These are phyloP conservation scores for Drosophila macrospina DNA, from an alignment of 2,888 invertebrate species.

Conservation along the genomic window DNA sequence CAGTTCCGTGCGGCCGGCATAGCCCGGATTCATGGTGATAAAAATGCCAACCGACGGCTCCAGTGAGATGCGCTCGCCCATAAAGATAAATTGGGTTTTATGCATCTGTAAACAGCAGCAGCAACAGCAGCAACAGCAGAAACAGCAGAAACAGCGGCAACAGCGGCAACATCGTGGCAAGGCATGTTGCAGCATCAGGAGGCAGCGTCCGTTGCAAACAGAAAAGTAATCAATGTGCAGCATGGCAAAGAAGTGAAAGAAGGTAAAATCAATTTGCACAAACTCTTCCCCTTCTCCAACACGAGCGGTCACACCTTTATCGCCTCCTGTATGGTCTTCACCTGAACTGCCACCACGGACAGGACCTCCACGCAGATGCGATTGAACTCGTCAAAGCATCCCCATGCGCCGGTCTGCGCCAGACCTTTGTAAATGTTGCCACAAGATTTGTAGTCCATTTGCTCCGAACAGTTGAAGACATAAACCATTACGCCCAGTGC, in stretches of 20 bases:
- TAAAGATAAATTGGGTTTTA: constrained; percentile 93
- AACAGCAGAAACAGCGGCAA: constrained; percentile 21
- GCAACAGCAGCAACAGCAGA: constrained; percentile 16
- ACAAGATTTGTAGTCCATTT: constrained; percentile 99
- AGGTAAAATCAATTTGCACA: constrained; percentile 78
- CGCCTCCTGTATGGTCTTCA: constrained; percentile 94
- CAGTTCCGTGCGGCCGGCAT: constrained; percentile 95
- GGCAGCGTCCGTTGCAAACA: constrained; percentile 24
- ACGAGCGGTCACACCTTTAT: constrained; percentile 87
- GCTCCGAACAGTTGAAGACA: constrained; percentile 98
- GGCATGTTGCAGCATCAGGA: constrained; percentile 17
- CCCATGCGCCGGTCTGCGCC: constrained; percentile 98
- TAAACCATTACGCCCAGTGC: constrained; percentile 99
- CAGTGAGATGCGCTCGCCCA: constrained; percentile 92
- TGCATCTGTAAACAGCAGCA: constrained; percentile 85
- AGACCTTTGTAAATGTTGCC: constrained; percentile 98
- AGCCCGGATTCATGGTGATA: constrained; percentile 99
- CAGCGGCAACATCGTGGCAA: constrained; percentile 23
- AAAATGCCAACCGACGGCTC: constrained; percentile 95
- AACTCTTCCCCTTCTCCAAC: constrained; percentile 11
- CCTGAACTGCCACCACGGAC: constrained; percentile 98
- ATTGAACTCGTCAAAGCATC: constrained; percentile 99
- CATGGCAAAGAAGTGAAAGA: constrained; percentile 45
- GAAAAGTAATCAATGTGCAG: constrained; percentile 79
- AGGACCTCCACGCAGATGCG: constrained; percentile 98